Evolutionary conservation across 2,113 vertebrate species (phyloP).

Genomic region (Lycaon pictus): DNA sequence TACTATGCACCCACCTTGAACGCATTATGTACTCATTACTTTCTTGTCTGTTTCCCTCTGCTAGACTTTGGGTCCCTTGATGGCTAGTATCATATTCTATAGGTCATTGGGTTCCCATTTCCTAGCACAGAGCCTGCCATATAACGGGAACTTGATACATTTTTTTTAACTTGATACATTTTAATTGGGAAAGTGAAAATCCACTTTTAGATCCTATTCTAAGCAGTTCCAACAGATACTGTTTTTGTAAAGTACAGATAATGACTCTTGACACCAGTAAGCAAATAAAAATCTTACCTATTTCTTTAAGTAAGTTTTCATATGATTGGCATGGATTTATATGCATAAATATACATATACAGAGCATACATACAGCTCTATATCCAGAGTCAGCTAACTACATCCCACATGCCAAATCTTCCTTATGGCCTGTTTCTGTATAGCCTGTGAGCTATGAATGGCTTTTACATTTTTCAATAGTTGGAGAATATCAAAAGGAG

Average conservation of each 20-base stretch:
- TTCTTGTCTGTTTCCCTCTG: neutral
- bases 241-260: neutral
- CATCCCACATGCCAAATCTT: neutral
- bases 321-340: neutral
- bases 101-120: neutral
- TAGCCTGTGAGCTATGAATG: neutral
- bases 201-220: neutral
- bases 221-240: neutral
- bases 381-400: neutral
- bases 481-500: conserved; percentile 21
- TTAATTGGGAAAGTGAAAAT: conserved; percentile 49
- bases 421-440: neutral
- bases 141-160: neutral
- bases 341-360: neutral
- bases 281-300: neutral
- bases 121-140: neutral
- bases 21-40: neutral
- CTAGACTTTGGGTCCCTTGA: neutral
- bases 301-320: conserved; percentile 3
- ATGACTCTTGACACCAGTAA: neutral
- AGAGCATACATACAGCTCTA: neutral
- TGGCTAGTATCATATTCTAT: neutral
- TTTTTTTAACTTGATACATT: neutral
- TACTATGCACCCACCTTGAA: neutral
- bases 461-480: neutral